These are phyloP conservation scores for Bombylius major DNA, from an alignment of 2,888 invertebrate species.

Conservation along the genomic window DNA sequence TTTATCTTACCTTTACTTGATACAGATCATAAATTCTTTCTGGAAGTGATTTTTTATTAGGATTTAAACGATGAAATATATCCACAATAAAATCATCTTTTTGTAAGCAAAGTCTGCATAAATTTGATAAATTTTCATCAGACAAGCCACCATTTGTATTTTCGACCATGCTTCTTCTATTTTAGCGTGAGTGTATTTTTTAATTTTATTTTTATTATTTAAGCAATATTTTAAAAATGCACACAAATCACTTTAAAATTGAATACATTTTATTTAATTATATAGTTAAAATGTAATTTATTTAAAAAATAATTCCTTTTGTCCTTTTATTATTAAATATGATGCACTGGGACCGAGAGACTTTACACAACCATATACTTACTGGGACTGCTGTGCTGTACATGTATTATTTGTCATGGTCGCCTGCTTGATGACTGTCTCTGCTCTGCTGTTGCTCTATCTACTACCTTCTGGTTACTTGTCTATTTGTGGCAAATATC, in stretches of 20 bases:
- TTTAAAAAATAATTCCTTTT: too few relatives aligned
- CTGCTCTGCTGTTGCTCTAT: not conserved
- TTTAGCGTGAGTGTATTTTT: not conserved
- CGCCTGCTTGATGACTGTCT: conserved; percentile 4
- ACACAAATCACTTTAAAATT: too few relatives aligned
- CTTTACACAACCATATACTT: not conserved
- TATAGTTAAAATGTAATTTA: too few relatives aligned
- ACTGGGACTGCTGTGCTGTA: not conserved
- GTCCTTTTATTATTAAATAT: not conserved
- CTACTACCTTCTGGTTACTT: not conserved
- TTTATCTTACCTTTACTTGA: conserved; percentile 39
- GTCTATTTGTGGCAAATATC: not conserved
- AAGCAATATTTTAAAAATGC: too few relatives aligned
- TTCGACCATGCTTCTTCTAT: conserved; percentile 2
- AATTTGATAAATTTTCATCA: conserved; percentile 7
- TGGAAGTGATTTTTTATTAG: conserved; percentile 39
- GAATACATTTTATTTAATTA: too few relatives aligned
- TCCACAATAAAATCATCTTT: conserved; percentile 49
- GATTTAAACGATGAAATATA: conserved; percentile 46
- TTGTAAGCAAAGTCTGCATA: conserved; percentile 52
- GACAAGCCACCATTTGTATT: not conserved
- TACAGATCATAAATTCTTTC: conserved; percentile 43
- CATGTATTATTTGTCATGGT: conserved; percentile 2
- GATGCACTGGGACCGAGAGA: not conserved
- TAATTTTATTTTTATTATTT: not conserved